Base-by-base conservation (phyloP, 2,113 vertebrate species). In the Turdus rufiventris region DNA sequence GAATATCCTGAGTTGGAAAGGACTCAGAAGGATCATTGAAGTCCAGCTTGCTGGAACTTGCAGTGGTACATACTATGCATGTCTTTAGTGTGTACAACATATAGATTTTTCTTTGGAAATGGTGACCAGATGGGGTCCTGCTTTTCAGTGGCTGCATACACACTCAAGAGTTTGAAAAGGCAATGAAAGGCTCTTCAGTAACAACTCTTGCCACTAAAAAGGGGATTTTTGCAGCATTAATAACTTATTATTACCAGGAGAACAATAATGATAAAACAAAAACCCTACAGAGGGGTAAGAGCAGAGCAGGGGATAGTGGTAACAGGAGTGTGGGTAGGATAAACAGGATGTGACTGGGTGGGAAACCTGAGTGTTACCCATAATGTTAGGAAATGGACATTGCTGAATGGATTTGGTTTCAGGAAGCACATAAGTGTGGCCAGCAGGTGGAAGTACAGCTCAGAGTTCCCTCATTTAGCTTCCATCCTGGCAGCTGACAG, bases 371-470 rank as follows among this genome's bases (percentile, higher is more conserved):
- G 4, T 25, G 4, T 38, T 81, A 57, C 45, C 21, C 18, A 6
- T 50, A 10, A 10, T 9, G 3, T 26, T 42, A 5, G 5, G n/a
- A 60, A 12, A 6, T 34, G 15, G 5, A 6, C 31, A 21, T 62
- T 56, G 31, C 62, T 51, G 77, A 29, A 3, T 60, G 47, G 18
- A 7, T 24, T 51, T 81, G 31, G 48, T 85, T 75, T 62, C 7
- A 42, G 82, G 75, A 48, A 63, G 21, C 87, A 31, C 8, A 0
- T 15, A 5, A 17, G 6, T 38, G 2, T 51, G 70, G 40, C 95
- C 97, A 96, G 96, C 92, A 95, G 97, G 89, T 84, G 97, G 97
- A 81, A 91, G 78, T 62, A 65, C 54, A 68, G 67, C 68, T 68
- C 25, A 3, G 17, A 61, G 34, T 12, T 75, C 17, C 42, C 17